These are phyloP conservation scores for Corythaixoides concolor DNA, from an alignment of 2,113 vertebrate species.

Conservation along the genomic window DNA sequence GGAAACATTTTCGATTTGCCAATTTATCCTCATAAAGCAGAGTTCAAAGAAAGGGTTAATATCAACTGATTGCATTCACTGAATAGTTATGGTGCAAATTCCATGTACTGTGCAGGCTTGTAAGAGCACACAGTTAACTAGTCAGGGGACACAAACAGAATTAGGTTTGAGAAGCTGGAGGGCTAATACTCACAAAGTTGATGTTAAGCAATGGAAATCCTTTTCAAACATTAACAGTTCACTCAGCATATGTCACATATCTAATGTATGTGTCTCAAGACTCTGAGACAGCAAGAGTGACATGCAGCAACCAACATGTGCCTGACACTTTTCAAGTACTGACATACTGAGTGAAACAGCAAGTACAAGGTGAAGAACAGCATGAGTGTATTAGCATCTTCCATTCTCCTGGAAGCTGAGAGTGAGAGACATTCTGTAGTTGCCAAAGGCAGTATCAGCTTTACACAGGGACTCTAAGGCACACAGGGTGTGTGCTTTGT, in stretches of 20 bases:
- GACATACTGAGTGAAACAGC: constrained; percentile 66
- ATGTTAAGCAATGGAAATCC: constrained; percentile 67
- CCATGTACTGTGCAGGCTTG: not conserved
- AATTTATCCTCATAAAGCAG: not conserved
- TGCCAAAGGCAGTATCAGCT: constrained; percentile 57
- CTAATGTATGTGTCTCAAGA: constrained; percentile 72
- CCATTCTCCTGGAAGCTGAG: constrained; percentile 54
- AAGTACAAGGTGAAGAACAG: constrained; percentile 70
- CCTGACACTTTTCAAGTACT: constrained; percentile 63
- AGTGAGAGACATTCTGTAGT: constrained; percentile 31
- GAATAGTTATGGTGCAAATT: constrained; percentile 16
- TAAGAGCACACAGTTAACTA: constrained; percentile 46
- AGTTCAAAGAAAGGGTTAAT: not conserved
- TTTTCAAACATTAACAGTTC: constrained; percentile 70
- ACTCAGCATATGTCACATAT: constrained; percentile 71
- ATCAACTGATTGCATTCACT: constrained; percentile 30
- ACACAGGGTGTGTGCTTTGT: not conserved
- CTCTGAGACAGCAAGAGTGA: constrained; percentile 69
- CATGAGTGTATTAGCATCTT: constrained; percentile 67
- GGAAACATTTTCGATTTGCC: not conserved
- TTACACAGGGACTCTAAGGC: constrained; percentile 21
- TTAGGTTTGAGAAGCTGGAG: constrained; percentile 68
- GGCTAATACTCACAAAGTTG: constrained; percentile 55
- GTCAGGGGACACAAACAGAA: constrained; percentile 43
- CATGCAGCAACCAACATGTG: constrained; percentile 65